Evolutionary conservation across 2,888 invertebrate species (phyloP).

Genomic region (Lobophora halterata): DNA sequence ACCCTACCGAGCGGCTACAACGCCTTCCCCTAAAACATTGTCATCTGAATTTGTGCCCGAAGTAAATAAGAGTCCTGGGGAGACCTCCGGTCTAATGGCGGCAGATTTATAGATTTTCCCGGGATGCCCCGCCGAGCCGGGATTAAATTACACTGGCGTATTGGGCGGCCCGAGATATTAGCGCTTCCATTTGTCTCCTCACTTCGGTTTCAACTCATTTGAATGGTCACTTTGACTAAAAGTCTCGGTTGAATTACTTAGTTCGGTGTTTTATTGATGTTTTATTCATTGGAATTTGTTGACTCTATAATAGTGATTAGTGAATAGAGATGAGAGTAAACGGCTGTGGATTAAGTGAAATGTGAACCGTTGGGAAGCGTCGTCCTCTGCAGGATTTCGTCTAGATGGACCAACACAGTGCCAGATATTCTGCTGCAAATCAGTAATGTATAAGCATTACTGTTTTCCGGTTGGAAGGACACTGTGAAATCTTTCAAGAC

Average conservation of each 20-base stretch:
- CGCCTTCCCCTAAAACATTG: conserved; percentile 81
- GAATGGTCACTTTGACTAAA: conserved; percentile 54
- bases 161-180: conserved; percentile 76
- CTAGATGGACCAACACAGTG: too few relatives aligned
- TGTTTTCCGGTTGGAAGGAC: too few relatives aligned
- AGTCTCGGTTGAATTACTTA: conserved; percentile 33
- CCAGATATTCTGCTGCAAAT: too few relatives aligned
- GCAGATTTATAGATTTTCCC: conserved; percentile 81
- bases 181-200: conserved; percentile 73
- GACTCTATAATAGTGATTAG: too few relatives aligned
- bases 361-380: too few relatives aligned
- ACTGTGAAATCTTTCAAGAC: too few relatives aligned
- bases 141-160: conserved; percentile 78
- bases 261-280: background rate
- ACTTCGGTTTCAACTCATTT: conserved; percentile 60
- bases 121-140: conserved; percentile 72
- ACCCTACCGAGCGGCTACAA: conserved; percentile 72
- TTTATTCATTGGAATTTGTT: background rate
- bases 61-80: conserved; percentile 80
- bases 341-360: too few relatives aligned
- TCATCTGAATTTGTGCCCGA: conserved; percentile 81
- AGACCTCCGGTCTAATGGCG: conserved; percentile 73
- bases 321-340: too few relatives aligned
- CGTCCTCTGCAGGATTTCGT: too few relatives aligned
- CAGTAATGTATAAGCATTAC: too few relatives aligned